Percentiles rank a stretch among this genome's conserved stretches.
Conservation (phyloP, 2,888 invertebrate genomes). For the Zeuzera pyrina region DNA sequence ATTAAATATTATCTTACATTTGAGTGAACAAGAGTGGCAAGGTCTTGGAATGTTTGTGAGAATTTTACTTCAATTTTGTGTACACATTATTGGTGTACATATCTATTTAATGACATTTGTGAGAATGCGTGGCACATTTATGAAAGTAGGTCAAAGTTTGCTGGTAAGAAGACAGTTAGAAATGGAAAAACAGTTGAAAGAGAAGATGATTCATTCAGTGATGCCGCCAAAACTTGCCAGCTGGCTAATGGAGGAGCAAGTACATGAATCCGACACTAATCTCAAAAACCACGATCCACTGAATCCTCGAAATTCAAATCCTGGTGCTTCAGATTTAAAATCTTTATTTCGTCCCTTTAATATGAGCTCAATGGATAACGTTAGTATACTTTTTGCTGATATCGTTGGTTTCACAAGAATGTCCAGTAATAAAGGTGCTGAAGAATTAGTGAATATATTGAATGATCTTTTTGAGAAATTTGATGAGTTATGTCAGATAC, state of each 20-base stretch:
- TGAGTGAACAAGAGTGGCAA: conserved; percentile 64
- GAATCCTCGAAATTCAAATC: conserved; percentile 64
- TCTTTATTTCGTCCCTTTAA: conserved; percentile 95
- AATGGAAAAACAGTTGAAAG: conserved; percentile 94
- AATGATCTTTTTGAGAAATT: conserved; percentile 97
- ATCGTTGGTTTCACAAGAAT: conserved; percentile 98
- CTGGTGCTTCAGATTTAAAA: conserved; percentile 78
- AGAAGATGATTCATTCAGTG: conserved; percentile 97
- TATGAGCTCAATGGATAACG: conserved; percentile 97
- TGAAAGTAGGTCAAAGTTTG: conserved; percentile 95
- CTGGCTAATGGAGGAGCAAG: conserved; percentile 85
- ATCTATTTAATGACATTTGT: conserved; percentile 94
- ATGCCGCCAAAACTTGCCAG: conserved; percentile 96
- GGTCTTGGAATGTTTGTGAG: conserved; percentile 77
- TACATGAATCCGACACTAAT: conserved; percentile 71
- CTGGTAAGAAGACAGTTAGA: conserved; percentile 91
- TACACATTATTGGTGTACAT: conserved; percentile 94
- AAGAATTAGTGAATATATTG: conserved; percentile 94
- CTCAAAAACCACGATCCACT: conserved; percentile 59
- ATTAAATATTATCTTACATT: conserved; percentile 72
- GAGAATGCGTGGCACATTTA: conserved; percentile 94
- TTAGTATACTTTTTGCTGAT: conserved; percentile 97
- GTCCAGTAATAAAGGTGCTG: conserved; percentile 97
- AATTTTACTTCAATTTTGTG: conserved; percentile 87
- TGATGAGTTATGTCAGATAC: conserved; percentile 89